Percentiles rank a stretch among this genome's conserved stretches.
phyloP scores from a whole-genome alignment of 2,797 vertebrate species.

The Phylloscopus collybita region DNA sequence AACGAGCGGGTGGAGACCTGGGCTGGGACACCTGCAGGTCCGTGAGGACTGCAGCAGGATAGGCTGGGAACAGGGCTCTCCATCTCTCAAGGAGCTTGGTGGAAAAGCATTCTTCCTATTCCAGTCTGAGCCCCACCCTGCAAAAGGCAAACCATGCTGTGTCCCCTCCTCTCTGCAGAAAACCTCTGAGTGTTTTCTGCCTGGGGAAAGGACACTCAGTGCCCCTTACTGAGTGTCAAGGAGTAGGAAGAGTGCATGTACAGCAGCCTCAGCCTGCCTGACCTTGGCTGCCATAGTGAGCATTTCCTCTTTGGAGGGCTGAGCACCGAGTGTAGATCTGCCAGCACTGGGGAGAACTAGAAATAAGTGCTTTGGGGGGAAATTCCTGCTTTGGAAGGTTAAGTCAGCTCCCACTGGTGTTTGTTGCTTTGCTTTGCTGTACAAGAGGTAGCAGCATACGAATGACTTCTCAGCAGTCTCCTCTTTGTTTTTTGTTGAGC shows the following conservation, averaged over 20 bases:
- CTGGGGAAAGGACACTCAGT: neutral
- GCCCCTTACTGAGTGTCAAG: neutral
- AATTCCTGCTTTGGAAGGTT: neutral
- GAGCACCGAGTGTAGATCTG: neutral
- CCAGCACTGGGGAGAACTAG: neutral
- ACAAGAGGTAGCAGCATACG: neutral
- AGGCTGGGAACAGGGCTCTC: neutral
- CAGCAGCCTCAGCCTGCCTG: neutral
- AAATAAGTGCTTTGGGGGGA: neutral
- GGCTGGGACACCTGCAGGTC: neutral
- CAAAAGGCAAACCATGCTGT: neutral
- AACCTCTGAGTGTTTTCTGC: neutral
- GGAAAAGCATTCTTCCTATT: neutral
- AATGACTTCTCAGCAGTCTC: neutral
- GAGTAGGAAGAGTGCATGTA: neutral
- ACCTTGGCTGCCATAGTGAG: neutral
- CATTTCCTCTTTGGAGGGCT: neutral
- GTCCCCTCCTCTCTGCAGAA: neutral
- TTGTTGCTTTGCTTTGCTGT: neutral
- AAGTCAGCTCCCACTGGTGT: neutral
- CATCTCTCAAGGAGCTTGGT: rapidly evolving
- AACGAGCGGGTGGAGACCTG: neutral
- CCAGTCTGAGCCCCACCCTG: neutral
- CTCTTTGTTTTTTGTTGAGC: neutral
- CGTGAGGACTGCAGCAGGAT: neutral